These are phyloP conservation scores for Otocyon megalotis DNA, from an alignment of 2,113 vertebrate genomes.

Conservation along the genomic window DNA sequence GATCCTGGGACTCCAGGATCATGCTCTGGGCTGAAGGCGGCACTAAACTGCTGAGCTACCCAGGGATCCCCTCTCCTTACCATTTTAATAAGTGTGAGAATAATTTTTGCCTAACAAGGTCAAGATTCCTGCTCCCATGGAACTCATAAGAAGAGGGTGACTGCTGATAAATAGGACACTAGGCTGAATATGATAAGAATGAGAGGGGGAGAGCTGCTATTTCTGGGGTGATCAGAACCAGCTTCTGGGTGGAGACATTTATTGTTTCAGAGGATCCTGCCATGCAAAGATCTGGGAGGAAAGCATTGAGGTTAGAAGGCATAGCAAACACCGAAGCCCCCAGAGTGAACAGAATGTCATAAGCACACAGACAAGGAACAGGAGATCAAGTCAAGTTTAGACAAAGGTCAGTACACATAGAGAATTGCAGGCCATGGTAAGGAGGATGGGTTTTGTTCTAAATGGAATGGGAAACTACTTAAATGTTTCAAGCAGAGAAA, in stretches of 20 bases:
- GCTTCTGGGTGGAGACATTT: background rate
- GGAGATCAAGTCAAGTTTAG: background rate
- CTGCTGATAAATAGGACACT: background rate
- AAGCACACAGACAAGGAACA: background rate
- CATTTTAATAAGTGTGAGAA: background rate
- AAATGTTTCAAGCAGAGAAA: background rate
- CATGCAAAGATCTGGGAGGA: background rate
- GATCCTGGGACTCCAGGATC: too few relatives aligned
- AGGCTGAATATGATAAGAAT: background rate
- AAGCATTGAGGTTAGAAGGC: background rate
- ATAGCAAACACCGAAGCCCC: background rate
- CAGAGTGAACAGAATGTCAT: background rate
- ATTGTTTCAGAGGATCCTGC: background rate
- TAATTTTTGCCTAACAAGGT: background rate
- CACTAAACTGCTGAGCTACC: too few relatives aligned
- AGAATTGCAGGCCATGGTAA: background rate
- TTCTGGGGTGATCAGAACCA: background rate
- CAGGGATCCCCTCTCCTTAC: background rate
- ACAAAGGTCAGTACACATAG: background rate
- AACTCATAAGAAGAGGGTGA: background rate
- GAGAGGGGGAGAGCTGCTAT: background rate
- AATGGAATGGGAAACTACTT: background rate
- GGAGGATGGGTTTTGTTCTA: background rate
- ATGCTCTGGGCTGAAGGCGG: too few relatives aligned
- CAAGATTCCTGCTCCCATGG: background rate